phyloP scores from a whole-genome alignment of 2,797 vertebrate species.

The Tolypeutes matacus region DNA sequence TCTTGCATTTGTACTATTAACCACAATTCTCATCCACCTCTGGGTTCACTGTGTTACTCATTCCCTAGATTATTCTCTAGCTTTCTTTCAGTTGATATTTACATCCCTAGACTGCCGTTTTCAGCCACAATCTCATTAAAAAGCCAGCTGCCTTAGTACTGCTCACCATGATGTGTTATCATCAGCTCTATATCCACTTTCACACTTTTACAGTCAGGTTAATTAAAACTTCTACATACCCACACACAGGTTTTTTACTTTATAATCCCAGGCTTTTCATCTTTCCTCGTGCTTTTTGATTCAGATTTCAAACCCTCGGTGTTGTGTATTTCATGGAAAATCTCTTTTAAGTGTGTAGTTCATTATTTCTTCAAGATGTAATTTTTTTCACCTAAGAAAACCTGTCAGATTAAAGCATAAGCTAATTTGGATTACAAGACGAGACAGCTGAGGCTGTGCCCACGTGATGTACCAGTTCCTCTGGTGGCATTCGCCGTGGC shows the following conservation, averaged over 20 bases:
- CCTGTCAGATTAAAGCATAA: not conserved
- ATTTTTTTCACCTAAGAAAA: not conserved
- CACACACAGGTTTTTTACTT: not conserved
- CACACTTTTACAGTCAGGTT: too few relatives aligned
- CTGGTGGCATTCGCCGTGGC: fast-evolving
- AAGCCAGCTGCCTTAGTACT: too few relatives aligned
- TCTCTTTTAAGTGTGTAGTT: not conserved
- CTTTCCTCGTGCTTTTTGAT: constrained; percentile 29
- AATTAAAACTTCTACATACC: too few relatives aligned
- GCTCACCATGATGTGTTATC: too few relatives aligned
- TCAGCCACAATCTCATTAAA: too few relatives aligned
- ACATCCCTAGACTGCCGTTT: too few relatives aligned
- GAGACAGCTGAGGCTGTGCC: not conserved
- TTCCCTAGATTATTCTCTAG: too few relatives aligned
- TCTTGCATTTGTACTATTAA: too few relatives aligned
- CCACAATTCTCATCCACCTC: too few relatives aligned
- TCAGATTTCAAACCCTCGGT: not conserved
- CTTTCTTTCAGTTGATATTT: too few relatives aligned
- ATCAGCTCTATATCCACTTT: too few relatives aligned
- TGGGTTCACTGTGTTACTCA: too few relatives aligned
- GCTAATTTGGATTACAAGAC: not conserved
- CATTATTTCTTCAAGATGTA: constrained; percentile 23
- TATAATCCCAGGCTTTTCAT: not conserved
- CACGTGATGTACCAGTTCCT: not conserved
- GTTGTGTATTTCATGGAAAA: not conserved